A percentile compares a stretch with the other conserved stretches of the same genome.
Evolutionary conservation across 1,140 invertebrate genomes (phyloP).

Genomic region (Pygmarrhopalites habei): DNA sequence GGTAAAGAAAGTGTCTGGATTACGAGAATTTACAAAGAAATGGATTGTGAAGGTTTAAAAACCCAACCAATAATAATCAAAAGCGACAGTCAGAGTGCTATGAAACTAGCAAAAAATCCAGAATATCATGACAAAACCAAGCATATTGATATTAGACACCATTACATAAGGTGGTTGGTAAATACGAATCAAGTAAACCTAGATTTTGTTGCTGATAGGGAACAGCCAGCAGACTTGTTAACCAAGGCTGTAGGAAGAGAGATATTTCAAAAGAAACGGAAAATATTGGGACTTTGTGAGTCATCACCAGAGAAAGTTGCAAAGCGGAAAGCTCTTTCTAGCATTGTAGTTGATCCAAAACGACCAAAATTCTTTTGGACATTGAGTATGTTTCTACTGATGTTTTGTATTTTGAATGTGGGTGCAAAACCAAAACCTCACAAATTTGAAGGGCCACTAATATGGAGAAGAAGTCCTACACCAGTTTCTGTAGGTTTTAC

Average conservation of each 20-base stretch:
- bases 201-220: neutral
- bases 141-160: constrained; percentile 40
- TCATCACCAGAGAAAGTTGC: neutral
- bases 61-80: constrained; percentile 25
- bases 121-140: constrained; percentile 38
- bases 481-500: constrained; percentile 13
- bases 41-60: neutral
- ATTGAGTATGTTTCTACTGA: neutral
- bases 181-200: constrained; percentile 1
- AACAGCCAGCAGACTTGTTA: neutral
- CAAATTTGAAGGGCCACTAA: neutral
- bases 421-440: neutral
- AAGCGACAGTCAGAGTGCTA: constrained; percentile 14
- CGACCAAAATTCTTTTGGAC: neutral
- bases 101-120: constrained; percentile 38
- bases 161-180: constrained; percentile 41
- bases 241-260: neutral
- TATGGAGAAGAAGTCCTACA: constrained; percentile 17
- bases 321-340: constrained; percentile 1
- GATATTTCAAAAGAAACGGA: neutral
- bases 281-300: neutral
- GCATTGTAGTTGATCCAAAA: neutral
- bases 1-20: constrained; percentile 5
- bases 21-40: neutral
- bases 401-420: neutral